Base-by-base conservation (phyloP, 2,888 invertebrate genomes). In the Drosophila melanosoma region DNA sequence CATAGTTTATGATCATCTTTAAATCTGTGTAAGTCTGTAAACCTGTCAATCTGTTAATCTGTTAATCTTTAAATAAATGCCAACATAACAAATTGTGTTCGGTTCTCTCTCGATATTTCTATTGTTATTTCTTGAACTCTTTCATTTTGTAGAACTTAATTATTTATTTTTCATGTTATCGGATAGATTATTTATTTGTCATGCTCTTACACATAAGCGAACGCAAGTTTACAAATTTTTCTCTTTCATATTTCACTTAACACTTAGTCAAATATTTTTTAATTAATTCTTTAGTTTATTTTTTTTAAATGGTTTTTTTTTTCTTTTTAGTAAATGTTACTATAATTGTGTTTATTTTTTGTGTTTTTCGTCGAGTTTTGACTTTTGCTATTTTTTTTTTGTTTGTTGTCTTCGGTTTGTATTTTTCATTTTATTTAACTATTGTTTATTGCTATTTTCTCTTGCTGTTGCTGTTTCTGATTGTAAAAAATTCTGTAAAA, bases 401-500 rank as follows among this genome's bases (percentile, higher is more conserved):
- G 54, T 69, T 89, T 75, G 53, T 68, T 60, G 64, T 71, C 52
- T 76, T 82, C 60, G 73, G 59, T 53, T 73, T 72, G 65, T 69
- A 48, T 67, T 64, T 82, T 72, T 65, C 42, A 45, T 59, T 23
- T 60, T 61, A 69, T 82, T 85, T 65, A 70, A 79, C 80, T 80
- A 79, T 82, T 73, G 81, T 79, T 69, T 40, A 59, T 65, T 51
- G 52, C 54, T 65, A 56, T 51, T 58, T 71, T 29, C 36, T 48
- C 32, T 62, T 70, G 61, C 45, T 23, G 23, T 45, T 45, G 45
- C 61, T 73, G 52, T 54, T 62, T 56, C 60, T 78, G 74, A 73
- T 83, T 90, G 87, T 89, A 90, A 83, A 81, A 87, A 85, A 83
- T 74, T 90, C 80, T 83, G 82, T 88, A 90, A 88, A 84, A 86